These are phyloP conservation scores for Melanotaenia maccullochi DNA, from an alignment of 2,797 vertebrate genomes.

Conservation along the genomic window DNA sequence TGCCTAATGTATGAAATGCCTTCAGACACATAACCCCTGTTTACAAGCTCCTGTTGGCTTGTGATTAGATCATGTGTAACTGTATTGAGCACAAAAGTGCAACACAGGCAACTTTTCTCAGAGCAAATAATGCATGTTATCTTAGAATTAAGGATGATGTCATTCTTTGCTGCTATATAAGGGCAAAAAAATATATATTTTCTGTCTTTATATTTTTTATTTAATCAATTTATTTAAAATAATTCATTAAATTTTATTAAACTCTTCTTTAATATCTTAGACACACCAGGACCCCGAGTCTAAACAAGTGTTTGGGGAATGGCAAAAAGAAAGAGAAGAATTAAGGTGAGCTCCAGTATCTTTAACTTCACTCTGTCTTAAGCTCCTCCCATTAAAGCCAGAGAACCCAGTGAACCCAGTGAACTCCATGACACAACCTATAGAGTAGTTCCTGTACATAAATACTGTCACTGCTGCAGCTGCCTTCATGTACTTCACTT, in stretches of 20 bases:
- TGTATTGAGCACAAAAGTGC: background rate
- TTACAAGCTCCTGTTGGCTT: background rate
- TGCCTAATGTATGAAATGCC: background rate
- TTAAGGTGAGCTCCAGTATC: slow-evolving; percentile 74
- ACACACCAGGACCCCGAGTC: slow-evolving; percentile 81
- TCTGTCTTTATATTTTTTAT: background rate
- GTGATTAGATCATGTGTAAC: background rate
- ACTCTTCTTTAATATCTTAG: slow-evolving; percentile 56
- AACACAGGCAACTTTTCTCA: background rate
- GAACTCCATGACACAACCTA: background rate
- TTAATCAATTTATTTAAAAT: background rate
- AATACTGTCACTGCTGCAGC: background rate
- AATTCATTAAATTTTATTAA: background rate
- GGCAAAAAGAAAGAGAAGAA: slow-evolving; percentile 88
- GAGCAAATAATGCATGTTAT: background rate
- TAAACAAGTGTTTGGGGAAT: slow-evolving; percentile 84
- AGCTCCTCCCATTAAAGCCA: background rate
- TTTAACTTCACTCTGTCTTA: background rate
- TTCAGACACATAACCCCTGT: background rate
- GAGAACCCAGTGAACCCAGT: slow-evolving; percentile 2
- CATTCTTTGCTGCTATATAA: background rate
- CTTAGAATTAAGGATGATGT: background rate
- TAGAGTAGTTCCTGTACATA: background rate
- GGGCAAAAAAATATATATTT: background rate
- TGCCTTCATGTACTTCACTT: background rate